Base-by-base conservation (phyloP, 2,888 invertebrate species). In the Drosophila meridionalis region DNA sequence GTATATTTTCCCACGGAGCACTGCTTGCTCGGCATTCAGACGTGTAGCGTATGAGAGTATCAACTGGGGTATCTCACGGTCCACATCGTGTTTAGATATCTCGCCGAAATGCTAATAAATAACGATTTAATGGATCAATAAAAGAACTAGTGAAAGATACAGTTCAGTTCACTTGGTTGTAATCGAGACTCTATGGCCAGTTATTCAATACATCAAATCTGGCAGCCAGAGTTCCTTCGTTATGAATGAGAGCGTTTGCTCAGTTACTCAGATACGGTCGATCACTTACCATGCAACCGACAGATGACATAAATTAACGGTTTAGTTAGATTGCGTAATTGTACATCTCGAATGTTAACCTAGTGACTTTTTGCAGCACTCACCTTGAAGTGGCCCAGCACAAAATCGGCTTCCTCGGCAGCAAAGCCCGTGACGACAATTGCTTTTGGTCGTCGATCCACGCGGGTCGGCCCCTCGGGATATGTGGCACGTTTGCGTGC, bases 381-480 rank as follows among this genome's bases (percentile, higher is more conserved):
- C 93, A 98, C 98, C 92, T 96, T 95, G 93, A 98, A 97, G 93
- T 98, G 98, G 9, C 95, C 94, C 69, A 97, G 93, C 45, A 98
- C 95, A 43, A 96, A 95, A 36, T 96, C 96, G 78, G 97, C 95
- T 83, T 98, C 98, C 74, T 97, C 97, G 12, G 95, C 94, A 87
- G 96, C 96, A 93, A 98, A 98, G 20, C 98, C 98, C 6, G 97
- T 97, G 57, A 99, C 96, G 71, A 97, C 95, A 67, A 99, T 94
- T 71, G 97, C 96, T 3, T 97, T 96, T 1, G 98, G 98, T 66
- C 98, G 94, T 82, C 98, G 96, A 94, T 99, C 98, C 45, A 97
- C 95, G 12, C 96, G 92, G 4, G 93, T 93, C 0, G 93, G 91
- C 0, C 93, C 93, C 34, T 92, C 92, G 3, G 92, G 92, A 70